Base-by-base conservation (phyloP, 2,888 invertebrate genomes). In the Operophtera brumata region DNA sequence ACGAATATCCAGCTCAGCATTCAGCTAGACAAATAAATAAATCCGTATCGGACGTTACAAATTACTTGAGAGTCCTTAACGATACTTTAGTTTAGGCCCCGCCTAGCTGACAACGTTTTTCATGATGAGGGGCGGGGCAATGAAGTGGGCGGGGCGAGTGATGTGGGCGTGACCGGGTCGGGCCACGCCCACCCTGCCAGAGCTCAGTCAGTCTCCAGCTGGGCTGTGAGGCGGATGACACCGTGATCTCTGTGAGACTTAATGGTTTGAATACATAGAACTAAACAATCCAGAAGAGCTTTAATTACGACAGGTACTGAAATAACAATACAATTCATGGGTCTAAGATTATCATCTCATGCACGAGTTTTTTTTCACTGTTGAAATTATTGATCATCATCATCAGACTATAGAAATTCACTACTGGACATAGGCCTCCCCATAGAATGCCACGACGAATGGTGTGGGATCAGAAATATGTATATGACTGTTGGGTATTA, bases 21-120 rank as follows among this genome's bases (percentile, higher is more conserved):
- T 54, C 57, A 64, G 59, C 67, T 66, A 75, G 70, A 70, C 72
- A 71, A 77, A 84, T 82, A 84, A 75, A 85, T 75, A 82, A 78
- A 84, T 80, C 79, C 78, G 73, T 70, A 81, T 86, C 75, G 84
- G 83, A 78, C 77, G 77, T 80, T 83, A 88, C 89, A 87, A 89
- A 88, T 88, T 86, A 87, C 84, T 87, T 87, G 86, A 89, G 83
- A 87, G 77, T 88, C 82, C 85, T 86, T 85, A 86, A 82, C 86
- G 79, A 86, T 85, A 82, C 84, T 87, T 86, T 76, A 84, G 73
- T 60, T 61, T 47, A 57, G 46, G 67, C 71, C 50, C 80, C 90
- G 74, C 90, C 90, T 80, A 85, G 82, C 82, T 87, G 87, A 83
- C 86, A 84, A 71, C 55, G 80, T 82, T 86, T 86, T 86, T 82